These are phyloP conservation scores for Steinernema khuongi DNA, from an alignment of 1,140 invertebrate species.

Conservation along the genomic window DNA sequence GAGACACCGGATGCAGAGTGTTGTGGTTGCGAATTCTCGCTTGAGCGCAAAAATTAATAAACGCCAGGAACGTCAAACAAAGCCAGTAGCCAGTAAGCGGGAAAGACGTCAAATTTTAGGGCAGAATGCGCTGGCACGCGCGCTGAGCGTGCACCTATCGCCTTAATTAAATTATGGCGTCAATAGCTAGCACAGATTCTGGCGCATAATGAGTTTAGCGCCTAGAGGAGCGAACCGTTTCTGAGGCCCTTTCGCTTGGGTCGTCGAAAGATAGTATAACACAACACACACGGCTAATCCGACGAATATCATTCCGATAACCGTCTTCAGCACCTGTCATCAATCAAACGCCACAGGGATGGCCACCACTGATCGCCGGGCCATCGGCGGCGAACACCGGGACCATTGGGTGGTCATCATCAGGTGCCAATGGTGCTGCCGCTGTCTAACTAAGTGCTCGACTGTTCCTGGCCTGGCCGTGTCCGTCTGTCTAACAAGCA, in stretches of 20 bases:
- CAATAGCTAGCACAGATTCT: constrained; percentile 1
- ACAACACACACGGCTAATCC: neutral
- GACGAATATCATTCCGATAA: neutral
- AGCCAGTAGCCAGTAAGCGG: neutral
- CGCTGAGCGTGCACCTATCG: neutral
- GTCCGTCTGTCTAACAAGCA: no score
- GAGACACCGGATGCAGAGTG: no score
- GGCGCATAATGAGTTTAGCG: neutral
- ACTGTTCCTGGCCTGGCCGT: no score
- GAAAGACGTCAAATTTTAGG: neutral
- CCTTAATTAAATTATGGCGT: constrained; percentile 3
- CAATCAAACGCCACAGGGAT: neutral
- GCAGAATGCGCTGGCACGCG: neutral
- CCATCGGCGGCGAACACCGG: neutral
- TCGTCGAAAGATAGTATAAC: neutral
- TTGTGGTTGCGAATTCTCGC: neutral
- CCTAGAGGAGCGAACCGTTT: neutral
- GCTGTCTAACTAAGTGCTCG: no score
- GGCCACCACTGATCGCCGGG: neutral
- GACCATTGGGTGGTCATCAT: neutral
- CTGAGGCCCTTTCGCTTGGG: neutral
- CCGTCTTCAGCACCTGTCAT: constrained; percentile 1
- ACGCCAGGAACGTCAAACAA: neutral
- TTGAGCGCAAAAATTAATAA: neutral
- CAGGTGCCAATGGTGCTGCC: neutral